Evolutionary conservation across 92 coral and sea anemone genomes (phyloP).

Genomic region (Isaurus tuberculatus): DNA sequence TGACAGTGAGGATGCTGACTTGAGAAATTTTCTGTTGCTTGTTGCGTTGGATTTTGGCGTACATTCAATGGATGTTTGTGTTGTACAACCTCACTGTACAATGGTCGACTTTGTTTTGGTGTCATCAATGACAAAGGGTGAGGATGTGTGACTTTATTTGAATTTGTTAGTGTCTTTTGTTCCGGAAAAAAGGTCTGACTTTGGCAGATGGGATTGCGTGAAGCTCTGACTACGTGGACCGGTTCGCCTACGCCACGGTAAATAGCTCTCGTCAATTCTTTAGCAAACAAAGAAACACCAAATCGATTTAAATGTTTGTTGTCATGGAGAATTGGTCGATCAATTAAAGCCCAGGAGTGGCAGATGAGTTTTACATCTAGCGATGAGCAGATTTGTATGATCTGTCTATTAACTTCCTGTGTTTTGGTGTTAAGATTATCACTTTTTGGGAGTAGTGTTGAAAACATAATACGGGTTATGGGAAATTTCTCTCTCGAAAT

Average conservation of each 20-base stretch:
- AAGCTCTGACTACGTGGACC: not conserved
- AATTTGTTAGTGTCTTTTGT: not conserved
- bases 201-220: not conserved
- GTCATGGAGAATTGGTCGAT: slow-evolving; percentile 4
- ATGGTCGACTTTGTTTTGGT: slow-evolving; percentile 1
- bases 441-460: slow-evolving; percentile 23
- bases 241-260: slow-evolving; percentile 6
- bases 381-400: not conserved
- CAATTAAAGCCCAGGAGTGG: slow-evolving; percentile 5
- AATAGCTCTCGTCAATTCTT: slow-evolving; percentile 6
- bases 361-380: slow-evolving; percentile 3
- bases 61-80: not conserved
- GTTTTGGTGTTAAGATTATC: slow-evolving; percentile 5
- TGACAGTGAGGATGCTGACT: not conserved
- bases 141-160: slow-evolving; percentile 1
- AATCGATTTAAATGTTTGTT: slow-evolving; percentile 36
- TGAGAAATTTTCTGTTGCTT: not conserved
- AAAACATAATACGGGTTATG: not conserved
- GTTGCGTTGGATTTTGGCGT: not conserved
- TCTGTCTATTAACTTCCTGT: not conserved
- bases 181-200: not conserved
- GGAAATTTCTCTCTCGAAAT: not conserved
- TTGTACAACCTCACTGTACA: slow-evolving; percentile 5
- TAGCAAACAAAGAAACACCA: slow-evolving; percentile 31
- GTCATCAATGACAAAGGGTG: not conserved